Evolutionary conservation across 2,888 invertebrate species (phyloP), one percentile per base, ranked within the genome.

Genomic region (Strigamia crassipes): DNA sequence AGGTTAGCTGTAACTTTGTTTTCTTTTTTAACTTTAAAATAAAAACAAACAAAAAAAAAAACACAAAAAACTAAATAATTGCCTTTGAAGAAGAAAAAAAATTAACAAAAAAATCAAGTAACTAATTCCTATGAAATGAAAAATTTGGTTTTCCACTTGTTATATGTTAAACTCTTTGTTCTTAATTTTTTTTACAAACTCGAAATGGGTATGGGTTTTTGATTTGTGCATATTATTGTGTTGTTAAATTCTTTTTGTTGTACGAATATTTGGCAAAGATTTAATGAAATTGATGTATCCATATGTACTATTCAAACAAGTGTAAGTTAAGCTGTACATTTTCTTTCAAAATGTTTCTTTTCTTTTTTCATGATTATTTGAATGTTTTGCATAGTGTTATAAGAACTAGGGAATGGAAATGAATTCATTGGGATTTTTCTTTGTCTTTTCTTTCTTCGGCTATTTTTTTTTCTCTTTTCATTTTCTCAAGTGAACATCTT

Each of bases 311-410:
- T 78, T 42, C 42, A 42, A 42, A 78, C 79, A 42, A 42, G 79
- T 78, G 79, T 78, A 78, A 38, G 79, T 78, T 78, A 38, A 73
- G 79, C 42, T 78, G 79, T 78, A 78, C 38, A 78, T 78, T 78
- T 78, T 78, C 21, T 31, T 21, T 0, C 1, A 78, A 34, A 78
- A 27, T 78, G 78, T 78, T 23, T 78, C 27, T 27, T 27, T 27
- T 27, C 27, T 78, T n/a, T 78, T 41, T 41, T 42, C 5, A 73
- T 73, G 73, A 73, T 73, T 73, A 78, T 78, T 78, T 78, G 38
- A 78, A 78, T 42, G 79, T 42, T 78, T 78, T 42, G 38, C 79
- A 78, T 78, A 42, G 38, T 42, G 79, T 73, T 73, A 73, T 73
- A 73, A 73, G 73, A 73, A 27, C 34, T 42, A 78, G 79, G 79